A percentile compares a stretch with the other conserved stretches of the same genome.
Evolutionary conservation across 2,113 vertebrate species (phyloP).

Genomic region (Ochotona princeps): DNA sequence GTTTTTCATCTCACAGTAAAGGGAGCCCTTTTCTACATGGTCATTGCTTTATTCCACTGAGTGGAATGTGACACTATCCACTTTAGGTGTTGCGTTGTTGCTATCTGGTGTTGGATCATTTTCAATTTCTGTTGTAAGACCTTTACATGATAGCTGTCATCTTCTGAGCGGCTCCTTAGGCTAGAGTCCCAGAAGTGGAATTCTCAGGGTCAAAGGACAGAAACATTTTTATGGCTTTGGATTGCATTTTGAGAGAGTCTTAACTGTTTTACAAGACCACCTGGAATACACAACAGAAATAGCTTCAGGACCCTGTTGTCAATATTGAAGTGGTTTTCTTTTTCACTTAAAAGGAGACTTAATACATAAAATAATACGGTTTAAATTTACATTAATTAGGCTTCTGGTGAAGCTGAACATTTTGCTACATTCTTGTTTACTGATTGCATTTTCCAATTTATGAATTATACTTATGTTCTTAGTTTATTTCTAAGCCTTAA

Average conservation of each 20-base stretch:
- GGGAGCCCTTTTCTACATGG: not conserved
- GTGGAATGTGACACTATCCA: not conserved
- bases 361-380: not conserved
- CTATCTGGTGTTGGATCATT: not conserved
- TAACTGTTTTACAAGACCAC: conserved; percentile 3
- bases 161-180: not conserved
- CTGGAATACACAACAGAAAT: not conserved
- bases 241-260: conserved; percentile 45
- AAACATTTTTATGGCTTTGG: conserved; percentile 46
- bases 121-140: not conserved
- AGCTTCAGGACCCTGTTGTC: not conserved
- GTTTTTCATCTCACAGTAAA: not conserved
- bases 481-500: not conserved
- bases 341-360: not conserved
- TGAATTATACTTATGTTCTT: conserved; percentile 10
- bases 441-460: conserved; percentile 24
- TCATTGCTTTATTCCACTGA: not conserved
- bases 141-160: not conserved
- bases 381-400: not conserved
- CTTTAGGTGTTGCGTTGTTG: not conserved
- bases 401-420: conserved; percentile 10
- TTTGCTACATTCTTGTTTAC: conserved; percentile 25
- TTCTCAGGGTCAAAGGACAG: conserved; percentile 18
- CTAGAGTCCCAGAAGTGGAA: not conserved
- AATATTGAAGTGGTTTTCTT: not conserved